A percentile compares a stretch with the other conserved stretches of the same genome.
These are phyloP conservation scores for Exephanes ischioxanthus DNA, from an alignment of 2,888 invertebrate genomes.

Conservation along the genomic window DNA sequence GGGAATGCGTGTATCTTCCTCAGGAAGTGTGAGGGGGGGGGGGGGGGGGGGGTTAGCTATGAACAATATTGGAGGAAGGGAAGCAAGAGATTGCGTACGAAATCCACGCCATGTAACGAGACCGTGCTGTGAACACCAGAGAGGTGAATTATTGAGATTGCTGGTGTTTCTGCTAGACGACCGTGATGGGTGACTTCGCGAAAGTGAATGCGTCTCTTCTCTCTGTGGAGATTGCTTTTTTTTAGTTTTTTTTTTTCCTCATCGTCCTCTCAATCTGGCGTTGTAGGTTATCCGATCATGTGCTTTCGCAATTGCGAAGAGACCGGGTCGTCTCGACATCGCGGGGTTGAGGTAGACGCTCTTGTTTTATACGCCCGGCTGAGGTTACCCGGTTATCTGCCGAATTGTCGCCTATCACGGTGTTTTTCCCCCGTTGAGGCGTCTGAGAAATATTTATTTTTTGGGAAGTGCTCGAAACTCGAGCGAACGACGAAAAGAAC, in stretches of 20 bases:
- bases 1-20: neutral
- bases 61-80: neutral
- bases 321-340: neutral
- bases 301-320: conserved; percentile 1
- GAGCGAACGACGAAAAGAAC: conserved; percentile 5
- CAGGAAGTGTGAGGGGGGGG: too few species aligned
- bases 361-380: neutral
- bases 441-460: conserved; percentile 6
- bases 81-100: neutral
- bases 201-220: neutral
- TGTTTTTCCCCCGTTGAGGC: neutral
- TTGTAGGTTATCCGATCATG: conserved; percentile 8
- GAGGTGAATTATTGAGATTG: conserved; percentile 11
- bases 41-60: neutral
- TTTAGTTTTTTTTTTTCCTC: neutral
- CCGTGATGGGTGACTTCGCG: neutral
- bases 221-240: neutral
- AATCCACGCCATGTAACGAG: neutral
- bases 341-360: neutral
- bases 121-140: neutral
- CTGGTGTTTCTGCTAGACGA: conserved; percentile 10
- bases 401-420: neutral
- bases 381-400: neutral
- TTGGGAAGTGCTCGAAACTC: neutral
- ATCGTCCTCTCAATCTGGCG: neutral